Evolutionary conservation across 1,140 invertebrate species (phyloP), one percentile per base, ranked within the genome.

Genomic region (Drosophila neocordata): DNA sequence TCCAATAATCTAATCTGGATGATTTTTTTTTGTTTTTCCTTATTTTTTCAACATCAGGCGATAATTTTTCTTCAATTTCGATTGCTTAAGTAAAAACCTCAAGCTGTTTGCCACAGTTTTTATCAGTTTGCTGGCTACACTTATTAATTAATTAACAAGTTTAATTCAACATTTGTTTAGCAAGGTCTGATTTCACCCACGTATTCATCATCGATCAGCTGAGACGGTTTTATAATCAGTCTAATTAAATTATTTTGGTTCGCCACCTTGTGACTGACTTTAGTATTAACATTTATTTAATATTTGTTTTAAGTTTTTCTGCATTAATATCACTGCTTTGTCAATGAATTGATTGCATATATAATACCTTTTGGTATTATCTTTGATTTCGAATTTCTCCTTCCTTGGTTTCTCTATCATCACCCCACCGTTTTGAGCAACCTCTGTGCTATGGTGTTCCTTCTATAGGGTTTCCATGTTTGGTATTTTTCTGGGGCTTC

Each of bases 101-200:
- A 18, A 44, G 13, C 13, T 15, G 3, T 41, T 22, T 48, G 73
- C 53, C 41, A 74, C 44, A 64, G 35, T 81, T 81, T 72, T 82
- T 85, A 85, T 85, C 82, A 58, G 52, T n/a, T n/a, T 44, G 62
- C 6, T 6, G 27, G 75, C 51, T 64, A 61, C 73, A 69, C 70
- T 77, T 75, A 85, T 87, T 88, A 88, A 87, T 76, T 76, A 88
- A 87, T 87, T 87, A 87, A 69, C 75, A 77, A 76, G 79, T 88
- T 79, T 76, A 76, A 76, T 68, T 55, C 66, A 82, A 77, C 60
- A 73, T 83, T 75, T 64, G 35, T 52, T 82, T 64, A 78, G 68
- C 56, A 69, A 55, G 31, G 35, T 37, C 13, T 55, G 22, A 52
- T 72, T 72, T 58, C 82, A 79, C 75, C 80, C 79, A 68, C 67